Percentiles rank a stretch among this genome's conserved stretches.
phyloP scores from a whole-genome alignment of 1,140 invertebrate genomes.

The Hypothenemus hampei region DNA sequence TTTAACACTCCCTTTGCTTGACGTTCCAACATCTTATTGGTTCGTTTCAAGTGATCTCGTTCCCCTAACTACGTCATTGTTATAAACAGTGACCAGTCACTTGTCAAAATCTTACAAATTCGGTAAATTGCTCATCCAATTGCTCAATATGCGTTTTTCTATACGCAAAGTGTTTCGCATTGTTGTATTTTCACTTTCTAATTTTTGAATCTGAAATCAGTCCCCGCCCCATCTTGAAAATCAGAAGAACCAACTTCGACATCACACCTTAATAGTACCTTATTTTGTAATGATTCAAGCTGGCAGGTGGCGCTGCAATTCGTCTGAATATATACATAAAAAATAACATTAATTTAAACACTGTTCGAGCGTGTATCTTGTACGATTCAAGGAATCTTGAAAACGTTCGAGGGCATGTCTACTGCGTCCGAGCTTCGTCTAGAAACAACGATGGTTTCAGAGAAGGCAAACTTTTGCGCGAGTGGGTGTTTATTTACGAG shows the following conservation, averaged over 20 bases:
- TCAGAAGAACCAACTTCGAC: background rate
- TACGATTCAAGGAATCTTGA: slow-evolving; percentile 10
- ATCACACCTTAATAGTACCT: background rate
- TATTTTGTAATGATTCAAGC: background rate
- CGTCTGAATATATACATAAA: slow-evolving; percentile 4
- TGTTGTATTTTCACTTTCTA: slow-evolving; percentile 12
- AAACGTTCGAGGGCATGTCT: background rate
- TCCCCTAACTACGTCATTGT: slow-evolving; percentile 26
- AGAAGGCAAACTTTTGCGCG: background rate
- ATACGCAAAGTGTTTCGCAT: slow-evolving; percentile 15
- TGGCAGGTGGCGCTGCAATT: background rate
- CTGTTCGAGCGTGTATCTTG: background rate
- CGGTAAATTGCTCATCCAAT: slow-evolving; percentile 32
- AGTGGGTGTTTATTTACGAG: slow-evolving; percentile 9
- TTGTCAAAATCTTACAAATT: slow-evolving; percentile 23
- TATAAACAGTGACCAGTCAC: background rate
- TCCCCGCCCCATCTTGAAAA: background rate
- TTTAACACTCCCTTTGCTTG: slow-evolving; percentile 13
- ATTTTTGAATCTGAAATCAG: slow-evolving; percentile 13
- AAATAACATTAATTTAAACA: slow-evolving; percentile 1
- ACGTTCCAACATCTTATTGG: slow-evolving; percentile 17
- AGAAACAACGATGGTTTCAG: background rate
- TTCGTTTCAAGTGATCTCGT: slow-evolving; percentile 16
- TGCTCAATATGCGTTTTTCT: slow-evolving; percentile 31
- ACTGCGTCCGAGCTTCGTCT: slow-evolving; percentile 10